A percentile compares a stretch with the other conserved stretches of the same genome.
phyloP scores from a whole-genome alignment of 2,888 invertebrate genomes.

The Drosophila picticornis region DNA sequence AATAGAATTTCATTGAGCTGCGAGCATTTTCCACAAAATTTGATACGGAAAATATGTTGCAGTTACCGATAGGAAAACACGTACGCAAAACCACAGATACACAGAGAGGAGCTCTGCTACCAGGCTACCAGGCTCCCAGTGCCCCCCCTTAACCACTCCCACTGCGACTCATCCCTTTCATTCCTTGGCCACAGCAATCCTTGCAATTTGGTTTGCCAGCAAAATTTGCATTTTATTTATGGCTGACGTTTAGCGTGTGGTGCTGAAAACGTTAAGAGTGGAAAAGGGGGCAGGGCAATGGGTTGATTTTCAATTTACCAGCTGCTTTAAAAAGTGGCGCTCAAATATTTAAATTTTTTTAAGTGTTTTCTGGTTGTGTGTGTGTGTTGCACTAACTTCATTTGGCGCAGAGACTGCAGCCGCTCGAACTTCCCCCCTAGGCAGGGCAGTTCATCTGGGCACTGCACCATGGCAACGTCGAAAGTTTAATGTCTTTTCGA shows the following conservation, averaged over 20 bases:
- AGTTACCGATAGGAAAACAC: conserved; percentile 64
- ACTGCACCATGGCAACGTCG: conserved; percentile 45
- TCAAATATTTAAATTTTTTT: conserved; percentile 36
- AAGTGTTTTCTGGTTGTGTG: conserved; percentile 12
- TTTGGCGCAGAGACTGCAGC: conserved; percentile 52
- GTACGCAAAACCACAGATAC: conserved; percentile 56
- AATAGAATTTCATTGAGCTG: conserved; percentile 70
- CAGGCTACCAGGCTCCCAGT: background rate
- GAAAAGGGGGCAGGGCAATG: conserved; percentile 1
- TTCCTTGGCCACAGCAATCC: conserved; percentile 38
- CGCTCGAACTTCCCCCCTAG: conserved; percentile 46
- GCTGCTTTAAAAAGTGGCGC: conserved; percentile 72
- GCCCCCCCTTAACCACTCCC: background rate
- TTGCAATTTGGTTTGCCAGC: conserved; percentile 66
- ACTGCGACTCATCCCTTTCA: background rate
- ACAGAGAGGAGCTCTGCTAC: conserved; percentile 20
- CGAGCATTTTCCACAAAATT: conserved; percentile 71
- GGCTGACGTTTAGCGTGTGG: conserved; percentile 69
- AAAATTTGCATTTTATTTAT: conserved; percentile 74
- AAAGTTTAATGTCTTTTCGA: conserved; percentile 77
- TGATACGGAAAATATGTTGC: conserved; percentile 72
- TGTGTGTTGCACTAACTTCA: conserved; percentile 56
- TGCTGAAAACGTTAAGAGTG: conserved; percentile 17
- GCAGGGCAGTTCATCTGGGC: conserved; percentile 29
- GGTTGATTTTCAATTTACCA: conserved; percentile 72